phyloP scores from a whole-genome alignment of 1,140 invertebrate genomes.

The Triops cancriformis region DNA sequence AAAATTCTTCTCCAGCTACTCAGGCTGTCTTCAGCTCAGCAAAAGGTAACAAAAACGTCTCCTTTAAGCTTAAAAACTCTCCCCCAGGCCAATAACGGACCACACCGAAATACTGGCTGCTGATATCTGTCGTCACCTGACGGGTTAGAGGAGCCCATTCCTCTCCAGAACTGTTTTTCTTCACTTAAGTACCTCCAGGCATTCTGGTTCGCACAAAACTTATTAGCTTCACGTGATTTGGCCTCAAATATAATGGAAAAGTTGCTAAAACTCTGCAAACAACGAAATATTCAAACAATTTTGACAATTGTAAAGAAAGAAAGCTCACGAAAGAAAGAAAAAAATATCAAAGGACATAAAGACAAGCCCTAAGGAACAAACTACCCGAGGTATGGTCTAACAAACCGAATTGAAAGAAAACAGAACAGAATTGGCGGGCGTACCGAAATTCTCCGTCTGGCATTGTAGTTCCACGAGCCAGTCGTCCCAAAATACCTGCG shows the following conservation, averaged over 20 bases:
- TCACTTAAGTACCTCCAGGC: too few species aligned
- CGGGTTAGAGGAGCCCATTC: background rate
- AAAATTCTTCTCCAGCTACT: constrained; percentile 5
- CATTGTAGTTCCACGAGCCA: background rate
- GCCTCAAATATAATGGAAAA: too few species aligned
- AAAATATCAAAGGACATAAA: background rate
- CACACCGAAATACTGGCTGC: background rate
- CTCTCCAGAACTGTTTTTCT: background rate
- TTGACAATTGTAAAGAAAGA: too few species aligned
- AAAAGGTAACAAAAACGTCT: background rate
- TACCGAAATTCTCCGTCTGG: background rate
- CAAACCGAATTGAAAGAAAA: background rate
- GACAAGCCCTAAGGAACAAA: too few species aligned
- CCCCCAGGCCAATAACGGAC: background rate
- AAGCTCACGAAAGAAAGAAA: background rate
- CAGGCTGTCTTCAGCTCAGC: background rate
- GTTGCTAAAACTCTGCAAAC: too few species aligned
- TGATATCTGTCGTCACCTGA: background rate
- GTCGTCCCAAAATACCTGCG: background rate
- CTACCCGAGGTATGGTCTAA: background rate
- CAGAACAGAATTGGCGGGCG: background rate
- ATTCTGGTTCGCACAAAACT: too few species aligned
- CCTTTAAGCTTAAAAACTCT: background rate
- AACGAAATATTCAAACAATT: too few species aligned
- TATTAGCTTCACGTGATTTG: too few species aligned